Evolutionary conservation across 1,140 invertebrate genomes (phyloP), one percentile per base, ranked within the genome.

Genomic region (Chrysomallon squamiferum): DNA sequence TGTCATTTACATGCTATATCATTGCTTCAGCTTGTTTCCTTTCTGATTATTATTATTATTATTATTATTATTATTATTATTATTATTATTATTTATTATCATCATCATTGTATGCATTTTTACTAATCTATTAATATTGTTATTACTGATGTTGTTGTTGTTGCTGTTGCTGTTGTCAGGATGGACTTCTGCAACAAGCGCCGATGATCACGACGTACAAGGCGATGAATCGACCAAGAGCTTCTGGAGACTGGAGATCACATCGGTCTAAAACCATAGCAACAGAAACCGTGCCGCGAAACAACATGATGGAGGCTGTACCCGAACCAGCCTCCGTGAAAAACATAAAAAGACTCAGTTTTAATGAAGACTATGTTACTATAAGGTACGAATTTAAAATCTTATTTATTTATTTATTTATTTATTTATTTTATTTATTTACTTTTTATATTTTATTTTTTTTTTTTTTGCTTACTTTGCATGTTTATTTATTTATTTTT

Each of bases 201-300:
- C 80, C 80, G 27, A 78, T 73, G 2, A 81, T 81, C 45, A 82
- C 79, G 0, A 81, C 82, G 3, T 81, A 80, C 73, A 74, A 75
- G 57, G 75, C 78, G 4, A 70, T 80, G 6, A 67, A 63, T 32
- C 47, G 43, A 6, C 54, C 50, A 5, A 32, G 64, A 1, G 49
- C 35, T n/a, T 61, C 59, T n/a, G 56, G 62, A 5, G 38, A 50
- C 47, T 47, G 22, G 13, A n/a, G 33, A 29, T 58, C 49, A 22
- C 59, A 58, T 30, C 54, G 41, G 49, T 30, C 58, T n/a, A 70
- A 58, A 22, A 61, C 43, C 2, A 60, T 58, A 30, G 64, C 73
- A 88, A 90, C 62, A 59, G 29, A 20, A 35, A 57, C 45, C 33
- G 47, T 66, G 49, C 47, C 59, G 50, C 45, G 60, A 18, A 41